Conservation (phyloP, 2,888 invertebrate species). For the Brachylomia viminalis region DNA sequence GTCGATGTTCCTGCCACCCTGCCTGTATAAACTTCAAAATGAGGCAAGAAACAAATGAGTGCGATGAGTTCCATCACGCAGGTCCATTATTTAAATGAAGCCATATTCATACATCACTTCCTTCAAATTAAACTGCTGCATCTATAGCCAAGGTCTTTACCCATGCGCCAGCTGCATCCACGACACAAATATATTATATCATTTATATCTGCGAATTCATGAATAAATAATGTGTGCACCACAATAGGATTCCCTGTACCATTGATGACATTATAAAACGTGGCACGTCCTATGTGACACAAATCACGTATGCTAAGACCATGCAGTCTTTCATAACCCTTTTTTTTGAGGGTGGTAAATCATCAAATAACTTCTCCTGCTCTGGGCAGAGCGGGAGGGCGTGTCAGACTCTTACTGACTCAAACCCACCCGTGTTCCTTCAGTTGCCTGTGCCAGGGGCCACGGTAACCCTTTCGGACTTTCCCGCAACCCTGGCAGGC, state of each 20-base stretch:
- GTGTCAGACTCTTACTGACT: no score
- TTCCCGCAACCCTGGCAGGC: no score
- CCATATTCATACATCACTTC: background rate
- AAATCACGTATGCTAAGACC: background rate
- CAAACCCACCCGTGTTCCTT: no score
- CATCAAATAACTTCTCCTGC: no score
- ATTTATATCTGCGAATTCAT: slow-evolving; percentile 38
- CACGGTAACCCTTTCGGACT: no score
- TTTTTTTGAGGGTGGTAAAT: no score
- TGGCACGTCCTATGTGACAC: slow-evolving; percentile 10
- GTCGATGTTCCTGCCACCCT: no score
- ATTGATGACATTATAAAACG: slow-evolving; percentile 10
- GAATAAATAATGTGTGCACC: slow-evolving; percentile 23
- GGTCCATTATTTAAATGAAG: slow-evolving; percentile 4
- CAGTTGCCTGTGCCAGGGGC: no score
- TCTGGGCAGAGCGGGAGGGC: no score
- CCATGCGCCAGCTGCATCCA: slow-evolving; percentile 28
- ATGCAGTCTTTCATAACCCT: background rate
- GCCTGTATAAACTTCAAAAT: background rate
- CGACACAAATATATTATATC: slow-evolving; percentile 9
- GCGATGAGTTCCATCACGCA: background rate
- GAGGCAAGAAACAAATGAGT: background rate
- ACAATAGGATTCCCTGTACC: slow-evolving; percentile 10
- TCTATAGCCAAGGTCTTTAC: slow-evolving; percentile 21
- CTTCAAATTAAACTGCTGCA: background rate